A percentile compares a stretch with the other conserved stretches of the same genome.
These are phyloP conservation scores for Procambarus clarkii DNA, from an alignment of 1,140 invertebrate species.

Conservation along the genomic window DNA sequence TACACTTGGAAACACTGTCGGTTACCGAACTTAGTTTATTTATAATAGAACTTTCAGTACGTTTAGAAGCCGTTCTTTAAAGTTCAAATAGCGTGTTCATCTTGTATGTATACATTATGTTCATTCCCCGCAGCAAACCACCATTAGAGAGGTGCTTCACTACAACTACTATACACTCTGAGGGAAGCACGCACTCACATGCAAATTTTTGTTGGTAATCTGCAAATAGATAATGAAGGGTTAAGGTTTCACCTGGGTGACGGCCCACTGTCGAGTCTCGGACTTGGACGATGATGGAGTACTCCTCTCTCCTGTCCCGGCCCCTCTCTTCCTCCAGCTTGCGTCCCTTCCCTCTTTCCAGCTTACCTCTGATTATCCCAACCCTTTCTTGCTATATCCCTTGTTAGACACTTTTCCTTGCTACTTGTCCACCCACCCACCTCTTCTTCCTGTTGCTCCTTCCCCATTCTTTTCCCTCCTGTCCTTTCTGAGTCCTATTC, in stretches of 20 bases:
- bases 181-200: neutral
- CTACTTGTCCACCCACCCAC: too few relatives aligned
- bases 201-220: slow-evolving; percentile 21
- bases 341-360: neutral
- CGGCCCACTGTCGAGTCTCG: slow-evolving; percentile 13
- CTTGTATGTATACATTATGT: too few relatives aligned
- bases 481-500: too few relatives aligned
- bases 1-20: too few relatives aligned
- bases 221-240: slow-evolving; percentile 34
- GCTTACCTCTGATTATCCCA: neutral
- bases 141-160: neutral
- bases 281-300: slow-evolving; percentile 20
- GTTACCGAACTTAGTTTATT: too few relatives aligned
- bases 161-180: neutral
- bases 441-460: too few relatives aligned
- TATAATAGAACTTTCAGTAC: too few relatives aligned
- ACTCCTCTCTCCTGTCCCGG: neutral
- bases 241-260: slow-evolving; percentile 19
- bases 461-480: too few relatives aligned
- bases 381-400: neutral
- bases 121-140: too few relatives aligned
- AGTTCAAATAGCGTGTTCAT: too few relatives aligned
- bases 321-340: slow-evolving; percentile 16
- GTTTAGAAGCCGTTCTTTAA: too few relatives aligned
- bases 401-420: neutral